These are phyloP conservation scores for Pogonomyrmex californicus DNA, from an alignment of 1,140 invertebrate species.

Conservation along the genomic window DNA sequence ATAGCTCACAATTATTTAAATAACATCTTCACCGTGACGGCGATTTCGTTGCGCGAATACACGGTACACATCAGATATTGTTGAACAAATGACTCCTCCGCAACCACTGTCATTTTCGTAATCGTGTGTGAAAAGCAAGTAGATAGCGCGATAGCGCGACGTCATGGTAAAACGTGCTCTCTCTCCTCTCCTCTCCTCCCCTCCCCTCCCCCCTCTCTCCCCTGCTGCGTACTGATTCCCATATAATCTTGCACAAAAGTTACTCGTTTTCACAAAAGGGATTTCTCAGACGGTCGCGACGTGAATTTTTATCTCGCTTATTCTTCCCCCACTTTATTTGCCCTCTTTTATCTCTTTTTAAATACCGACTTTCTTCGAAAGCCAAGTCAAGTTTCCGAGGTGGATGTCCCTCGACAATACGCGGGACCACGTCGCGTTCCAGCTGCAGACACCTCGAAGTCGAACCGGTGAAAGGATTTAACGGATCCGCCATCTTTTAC, in stretches of 20 bases:
- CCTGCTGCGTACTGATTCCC: slow-evolving; percentile 1
- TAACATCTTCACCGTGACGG: slow-evolving; percentile 30
- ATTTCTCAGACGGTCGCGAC: slow-evolving; percentile 12
- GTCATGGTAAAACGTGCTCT: not conserved
- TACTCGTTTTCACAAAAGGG: not conserved
- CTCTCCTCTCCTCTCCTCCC: not conserved
- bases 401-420: no score
- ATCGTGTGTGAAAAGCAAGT: slow-evolving; percentile 48
- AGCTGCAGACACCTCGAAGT: not conserved
- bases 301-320: not conserved
- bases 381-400: not conserved
- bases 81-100: slow-evolving; percentile 46
- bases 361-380: not conserved
- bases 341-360: not conserved
- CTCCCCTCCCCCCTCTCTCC: no score
- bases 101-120: slow-evolving; percentile 50
- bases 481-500: not conserved
- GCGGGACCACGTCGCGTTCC: no score
- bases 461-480: not conserved
- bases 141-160: slow-evolving; percentile 38
- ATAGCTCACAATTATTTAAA: slow-evolving; percentile 59
- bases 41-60: slow-evolving; percentile 38
- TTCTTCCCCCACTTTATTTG: not conserved
- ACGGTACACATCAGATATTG: not conserved
- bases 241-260: slow-evolving; percentile 42